Base-by-base conservation (phyloP, 2,888 invertebrate species). In the Byasa hedistus region DNA sequence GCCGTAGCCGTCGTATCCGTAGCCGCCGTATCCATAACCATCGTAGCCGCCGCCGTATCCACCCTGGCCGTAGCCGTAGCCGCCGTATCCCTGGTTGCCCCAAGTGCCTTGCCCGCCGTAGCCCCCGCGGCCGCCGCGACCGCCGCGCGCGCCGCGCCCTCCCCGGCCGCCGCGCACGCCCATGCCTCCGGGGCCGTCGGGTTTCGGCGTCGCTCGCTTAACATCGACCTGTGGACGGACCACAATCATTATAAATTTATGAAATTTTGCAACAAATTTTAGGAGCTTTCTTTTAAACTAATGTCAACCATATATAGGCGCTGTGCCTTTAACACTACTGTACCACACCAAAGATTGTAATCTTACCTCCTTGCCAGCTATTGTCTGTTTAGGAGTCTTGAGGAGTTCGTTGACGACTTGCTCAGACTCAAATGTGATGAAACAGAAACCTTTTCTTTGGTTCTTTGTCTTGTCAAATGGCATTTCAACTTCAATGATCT, bases 401-500 rank as follows among this genome's bases (percentile, higher is more conserved):
- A 98, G 92, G 63, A 98, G 93, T 85, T 98, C 97, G 80, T 97
- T 97, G 39, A 98, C 98, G 64, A 98, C 96, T 87, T 97, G 96
- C 87, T 98, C 98, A 39, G 97, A 97, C 84, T 99, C 98, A 81
- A 98, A 99, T 73, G 98, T 98, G 84, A 99, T 98, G 88, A 99
- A 99, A 85, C 98, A 98, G 93, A 99, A 99, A 69, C 97, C 98
- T 93, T 98, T 97, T 78, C 98, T 95, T 88, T 98, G 98, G 86
- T 98, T 98, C 94, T 98, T 98, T 85, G 96, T 96, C 90, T 98
- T 98, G 87, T 99, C 99, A 80, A 97, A 98, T 68, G 99, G 99
- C 95, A 98, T 96, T 90, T 99, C 99, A 67, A 98, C 95, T 79
- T 98, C 98, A 70, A 97, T 95, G 78, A 98, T 97, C 98, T 98